These are phyloP conservation scores for Pterocles orientalis DNA, from an alignment of 2,113 vertebrate genomes.

Conservation along the genomic window DNA sequence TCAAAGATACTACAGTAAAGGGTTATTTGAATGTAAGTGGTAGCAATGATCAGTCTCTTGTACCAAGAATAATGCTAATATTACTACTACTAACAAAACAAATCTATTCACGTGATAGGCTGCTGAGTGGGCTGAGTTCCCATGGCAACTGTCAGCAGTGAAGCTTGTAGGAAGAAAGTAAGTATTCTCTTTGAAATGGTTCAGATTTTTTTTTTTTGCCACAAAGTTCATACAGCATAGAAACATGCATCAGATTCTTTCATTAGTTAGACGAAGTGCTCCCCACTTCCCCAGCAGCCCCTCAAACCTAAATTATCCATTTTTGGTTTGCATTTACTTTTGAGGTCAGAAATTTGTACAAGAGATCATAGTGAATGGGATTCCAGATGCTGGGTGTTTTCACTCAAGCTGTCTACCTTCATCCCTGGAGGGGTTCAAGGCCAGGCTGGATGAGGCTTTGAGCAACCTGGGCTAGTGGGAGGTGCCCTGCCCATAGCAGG, in stretches of 20 bases:
- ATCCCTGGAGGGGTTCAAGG: too few species aligned
- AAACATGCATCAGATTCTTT: background rate
- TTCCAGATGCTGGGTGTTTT: background rate
- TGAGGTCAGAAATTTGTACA: background rate
- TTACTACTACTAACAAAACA: slow-evolving; percentile 46
- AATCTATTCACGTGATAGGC: background rate
- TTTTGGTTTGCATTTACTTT: background rate
- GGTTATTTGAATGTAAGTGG: background rate
- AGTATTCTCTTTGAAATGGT: slow-evolving; percentile 56
- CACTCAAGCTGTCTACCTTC: background rate
- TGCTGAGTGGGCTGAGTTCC: slow-evolving; percentile 61
- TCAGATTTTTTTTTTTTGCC: background rate
- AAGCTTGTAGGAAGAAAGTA: slow-evolving; percentile 42
- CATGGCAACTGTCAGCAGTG: slow-evolving; percentile 46
- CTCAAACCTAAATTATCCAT: background rate
- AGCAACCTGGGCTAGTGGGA: too few species aligned
- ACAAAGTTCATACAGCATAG: slow-evolving; percentile 13
- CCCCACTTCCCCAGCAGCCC: background rate
- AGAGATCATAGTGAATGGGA: background rate
- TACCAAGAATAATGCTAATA: slow-evolving; percentile 32
- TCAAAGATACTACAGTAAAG: background rate
- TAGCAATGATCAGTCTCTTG: background rate
- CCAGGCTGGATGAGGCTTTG: too few species aligned
- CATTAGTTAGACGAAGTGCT: background rate
- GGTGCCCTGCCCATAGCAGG: too few species aligned